Percentiles rank a stretch among this genome's conserved stretches.
Conservation (phyloP, 2,797 vertebrate species). For the Pangasius sanitwongsei region DNA sequence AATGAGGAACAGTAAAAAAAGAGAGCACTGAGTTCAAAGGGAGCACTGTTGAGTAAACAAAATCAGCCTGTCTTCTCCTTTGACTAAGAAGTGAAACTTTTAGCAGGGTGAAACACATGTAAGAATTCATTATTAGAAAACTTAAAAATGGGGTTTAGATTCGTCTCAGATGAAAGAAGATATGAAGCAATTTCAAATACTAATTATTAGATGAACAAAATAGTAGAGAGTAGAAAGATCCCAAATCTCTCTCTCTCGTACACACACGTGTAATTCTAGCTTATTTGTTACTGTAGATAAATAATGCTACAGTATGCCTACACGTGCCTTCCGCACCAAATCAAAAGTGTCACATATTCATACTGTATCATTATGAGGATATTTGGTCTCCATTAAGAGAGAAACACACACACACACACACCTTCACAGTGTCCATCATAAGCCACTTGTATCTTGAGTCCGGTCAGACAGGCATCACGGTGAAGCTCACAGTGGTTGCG, state of each 20-base stretch:
- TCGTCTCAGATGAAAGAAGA: not conserved
- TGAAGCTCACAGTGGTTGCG: constrained; percentile 94
- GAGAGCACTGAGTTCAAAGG: not conserved
- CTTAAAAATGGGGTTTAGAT: too few relatives aligned
- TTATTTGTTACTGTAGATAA: not conserved
- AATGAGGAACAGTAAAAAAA: constrained; percentile 55
- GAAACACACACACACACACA: constrained; percentile 56
- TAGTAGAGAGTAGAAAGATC: not conserved
- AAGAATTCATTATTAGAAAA: not conserved
- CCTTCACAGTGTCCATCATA: constrained; percentile 87
- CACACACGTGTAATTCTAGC: not conserved
- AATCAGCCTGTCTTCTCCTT: not conserved
- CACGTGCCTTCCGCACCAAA: not conserved
- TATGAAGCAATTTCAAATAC: not conserved
- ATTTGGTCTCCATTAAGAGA: not conserved
- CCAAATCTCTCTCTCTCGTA: not conserved
- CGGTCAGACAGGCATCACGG: constrained; percentile 88
- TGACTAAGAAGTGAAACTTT: not conserved
- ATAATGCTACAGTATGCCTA: not conserved
- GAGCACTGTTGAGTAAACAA: not conserved
- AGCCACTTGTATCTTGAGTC: constrained; percentile 85
- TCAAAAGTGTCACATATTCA: not conserved
- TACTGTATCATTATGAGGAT: not conserved
- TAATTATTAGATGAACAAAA: not conserved
- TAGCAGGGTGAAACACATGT: not conserved